These are phyloP conservation scores for Cyclura pinguis DNA, from an alignment of 2,797 vertebrate species.

Conservation along the genomic window DNA sequence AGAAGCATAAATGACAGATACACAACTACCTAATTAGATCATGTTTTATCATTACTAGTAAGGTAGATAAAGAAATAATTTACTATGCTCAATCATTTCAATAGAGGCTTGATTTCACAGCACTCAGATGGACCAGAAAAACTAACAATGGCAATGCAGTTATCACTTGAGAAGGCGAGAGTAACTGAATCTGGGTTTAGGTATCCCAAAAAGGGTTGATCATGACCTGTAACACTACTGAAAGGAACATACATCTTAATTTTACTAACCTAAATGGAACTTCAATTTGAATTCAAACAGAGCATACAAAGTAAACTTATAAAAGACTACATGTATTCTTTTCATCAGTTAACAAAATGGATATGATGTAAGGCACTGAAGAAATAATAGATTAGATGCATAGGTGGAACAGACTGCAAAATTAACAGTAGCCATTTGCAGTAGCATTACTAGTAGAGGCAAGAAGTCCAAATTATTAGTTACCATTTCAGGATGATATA, in stretches of 20 bases:
- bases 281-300: slow-evolving; percentile 37
- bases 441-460: not conserved
- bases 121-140: not conserved
- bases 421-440: not conserved
- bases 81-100: slow-evolving; percentile 6
- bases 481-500: not conserved
- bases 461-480: not conserved
- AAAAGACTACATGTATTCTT: not conserved
- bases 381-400: slow-evolving; percentile 19
- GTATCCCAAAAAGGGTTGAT: slow-evolving; percentile 22
- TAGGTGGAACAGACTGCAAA: slow-evolving; percentile 3
- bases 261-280: slow-evolving; percentile 41
- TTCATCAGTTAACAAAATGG: slow-evolving; percentile 23
- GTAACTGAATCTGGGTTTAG: not conserved
- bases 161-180: not conserved
- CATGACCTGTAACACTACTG: not conserved
- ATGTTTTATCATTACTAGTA: slow-evolving; percentile 26
- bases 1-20: not conserved
- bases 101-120: slow-evolving; percentile 44
- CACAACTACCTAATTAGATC: not conserved
- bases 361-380: not conserved
- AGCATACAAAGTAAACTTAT: not conserved
- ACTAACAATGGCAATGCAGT: not conserved
- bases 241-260: slow-evolving; percentile 20
- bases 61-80: slow-evolving; percentile 11